Evolutionary conservation across 2,888 invertebrate species (phyloP).

Genomic region (Ophonus ardosiacus): DNA sequence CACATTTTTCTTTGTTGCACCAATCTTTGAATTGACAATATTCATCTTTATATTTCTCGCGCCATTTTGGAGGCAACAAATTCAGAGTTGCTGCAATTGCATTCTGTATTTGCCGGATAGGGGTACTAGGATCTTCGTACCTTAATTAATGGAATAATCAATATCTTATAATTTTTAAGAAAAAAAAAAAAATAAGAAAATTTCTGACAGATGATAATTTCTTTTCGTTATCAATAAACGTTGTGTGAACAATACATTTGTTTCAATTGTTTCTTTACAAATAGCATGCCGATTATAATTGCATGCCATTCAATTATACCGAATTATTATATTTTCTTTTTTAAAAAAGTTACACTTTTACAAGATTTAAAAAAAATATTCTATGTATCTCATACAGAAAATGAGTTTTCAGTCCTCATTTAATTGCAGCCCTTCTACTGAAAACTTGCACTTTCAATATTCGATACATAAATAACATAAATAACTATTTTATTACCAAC

Average conservation of each 20-base stretch:
- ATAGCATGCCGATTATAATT: background rate
- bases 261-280: conserved; percentile 1
- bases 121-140: conserved; percentile 28
- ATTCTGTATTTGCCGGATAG: background rate
- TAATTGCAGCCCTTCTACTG: background rate
- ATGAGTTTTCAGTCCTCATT: background rate
- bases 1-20: background rate
- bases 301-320: background rate
- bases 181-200: background rate
- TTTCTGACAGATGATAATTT: background rate
- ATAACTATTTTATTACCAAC: no score
- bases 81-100: background rate
- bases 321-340: background rate
- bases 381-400: background rate
- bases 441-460: no score
- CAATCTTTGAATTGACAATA: background rate
- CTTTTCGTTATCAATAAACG: background rate
- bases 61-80: background rate
- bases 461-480: no score
- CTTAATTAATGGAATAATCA: conserved; percentile 1
- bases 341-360: no score
- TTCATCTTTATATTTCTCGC: background rate
- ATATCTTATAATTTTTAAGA: background rate
- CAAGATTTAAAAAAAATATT: conserved; percentile 7
- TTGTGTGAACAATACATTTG: background rate